Evolutionary conservation across 92 coral and sea anemone genomes (phyloP).

Genomic region (Actinostola sp.): DNA sequence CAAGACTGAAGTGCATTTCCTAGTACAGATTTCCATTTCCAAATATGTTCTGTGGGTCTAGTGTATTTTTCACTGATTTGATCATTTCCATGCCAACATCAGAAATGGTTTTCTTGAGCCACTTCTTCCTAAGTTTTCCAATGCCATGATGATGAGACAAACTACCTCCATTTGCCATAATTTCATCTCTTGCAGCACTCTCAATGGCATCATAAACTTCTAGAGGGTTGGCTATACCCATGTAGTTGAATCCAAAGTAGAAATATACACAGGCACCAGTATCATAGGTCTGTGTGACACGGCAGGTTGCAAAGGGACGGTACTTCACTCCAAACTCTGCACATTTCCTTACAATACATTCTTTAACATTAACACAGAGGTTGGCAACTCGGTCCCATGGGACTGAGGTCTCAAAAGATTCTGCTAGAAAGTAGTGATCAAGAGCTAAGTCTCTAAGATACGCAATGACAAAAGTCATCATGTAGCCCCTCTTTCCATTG

Average conservation of each 20-base stretch:
- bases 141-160: constrained; percentile 97
- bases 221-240: constrained; percentile 77
- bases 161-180: constrained; percentile 95
- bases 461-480: constrained; percentile 94
- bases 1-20: too few species aligned
- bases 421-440: constrained; percentile 86
- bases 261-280: constrained; percentile 98
- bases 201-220: constrained; percentile 80
- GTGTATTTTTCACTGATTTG: constrained; percentile 74
- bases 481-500: constrained; percentile 94
- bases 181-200: constrained; percentile 88
- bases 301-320: constrained; percentile 86
- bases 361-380: constrained; percentile 89
- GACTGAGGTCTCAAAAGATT: constrained; percentile 95
- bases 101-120: constrained; percentile 88
- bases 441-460: constrained; percentile 94
- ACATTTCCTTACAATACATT: constrained; percentile 82
- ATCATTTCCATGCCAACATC: constrained; percentile 89
- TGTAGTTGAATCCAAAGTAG: constrained; percentile 94
- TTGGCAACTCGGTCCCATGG: constrained; percentile 97
- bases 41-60: constrained; percentile 94
- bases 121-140: constrained; percentile 93
- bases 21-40: constrained; percentile 79
- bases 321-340: constrained; percentile 86
- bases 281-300: constrained; percentile 97